phyloP scores from a whole-genome alignment of 2,888 invertebrate genomes.

The Rhorus exstirpatorius region DNA sequence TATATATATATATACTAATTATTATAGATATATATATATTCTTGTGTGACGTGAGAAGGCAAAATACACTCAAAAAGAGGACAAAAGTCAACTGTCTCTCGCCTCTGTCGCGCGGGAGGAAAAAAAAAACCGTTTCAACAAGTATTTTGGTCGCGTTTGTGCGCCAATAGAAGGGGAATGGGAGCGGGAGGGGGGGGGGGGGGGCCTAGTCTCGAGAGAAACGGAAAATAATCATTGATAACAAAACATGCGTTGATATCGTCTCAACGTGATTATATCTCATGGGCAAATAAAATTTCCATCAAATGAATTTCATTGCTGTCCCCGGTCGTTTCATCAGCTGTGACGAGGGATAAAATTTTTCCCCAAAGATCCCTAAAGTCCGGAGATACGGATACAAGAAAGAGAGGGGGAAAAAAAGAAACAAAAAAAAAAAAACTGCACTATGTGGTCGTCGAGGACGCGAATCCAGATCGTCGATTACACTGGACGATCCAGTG shows the following conservation, averaged over 20 bases:
- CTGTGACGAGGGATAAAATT: background rate
- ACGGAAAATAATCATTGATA: background rate
- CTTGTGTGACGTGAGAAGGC: background rate
- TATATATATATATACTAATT: background rate
- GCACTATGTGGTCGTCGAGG: constrained; percentile 64
- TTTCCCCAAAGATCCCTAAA: background rate
- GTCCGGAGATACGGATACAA: background rate
- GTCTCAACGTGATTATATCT: no score
- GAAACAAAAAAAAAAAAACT: constrained; percentile 17
- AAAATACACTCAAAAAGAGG: background rate
- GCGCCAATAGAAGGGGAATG: no score
- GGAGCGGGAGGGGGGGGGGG: constrained; percentile 8
- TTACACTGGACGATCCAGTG: constrained; percentile 60
- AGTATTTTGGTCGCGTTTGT: no score
- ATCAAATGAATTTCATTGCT: no score
- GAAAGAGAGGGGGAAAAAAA: background rate
- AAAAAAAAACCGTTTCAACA: background rate
- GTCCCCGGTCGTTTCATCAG: background rate
- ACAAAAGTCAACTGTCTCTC: background rate
- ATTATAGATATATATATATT: background rate
- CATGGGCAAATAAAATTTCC: background rate
- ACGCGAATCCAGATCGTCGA: constrained; percentile 55
- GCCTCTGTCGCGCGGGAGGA: background rate
- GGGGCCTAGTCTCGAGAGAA: background rate
- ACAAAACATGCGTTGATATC: no score